Base-by-base conservation (phyloP, 2,888 invertebrate genomes). In the Flexamia atlantica region DNA sequence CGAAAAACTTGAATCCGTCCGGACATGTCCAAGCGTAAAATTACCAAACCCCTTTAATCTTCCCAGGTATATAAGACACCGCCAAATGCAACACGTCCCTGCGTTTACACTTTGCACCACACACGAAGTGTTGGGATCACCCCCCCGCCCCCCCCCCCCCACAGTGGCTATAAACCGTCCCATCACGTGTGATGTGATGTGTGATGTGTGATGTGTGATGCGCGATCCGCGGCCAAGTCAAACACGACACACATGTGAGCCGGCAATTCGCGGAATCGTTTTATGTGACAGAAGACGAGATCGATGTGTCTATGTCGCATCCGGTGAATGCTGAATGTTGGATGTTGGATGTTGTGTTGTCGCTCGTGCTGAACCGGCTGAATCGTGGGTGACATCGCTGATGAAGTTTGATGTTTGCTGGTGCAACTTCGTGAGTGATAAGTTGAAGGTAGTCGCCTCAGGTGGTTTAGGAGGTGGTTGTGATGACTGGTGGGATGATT, bases 221-320 rank as follows among this genome's bases (percentile, higher is more conserved):
- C n/a, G n/a, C n/a, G 53, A 7, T 7, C 57, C 14, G 28, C 20
- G 64, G 64, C 64, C 64, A 28, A 28, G 28, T 64, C 25, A 28
- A 64, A 30, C 64, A 23, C 20, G 20, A 20, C 20, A 20, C 20
- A 64, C 30, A 30, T 14, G 30, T 30, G 57, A 17, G 1, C 28
- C 2, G n/a, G 30, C 64, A 30, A 64, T 64, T 64, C 64, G 28
- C 14, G 28, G 64, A 64, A 64, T 64, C 64, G 64, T 30, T 28
- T 64, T 28, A 64, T 57, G 64, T 64, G 64, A 64, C 64, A 30
- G 57, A 7, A 30, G 57, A 7, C 28, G 64, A 28, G 25, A 30
- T 64, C 64, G 30, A 57, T 57, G 23, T 57, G 57, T n/a, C 50
- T 36, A 36, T 46, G 64, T 30, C 64, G 20, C 64, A 28, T 64